Evolutionary conservation across 2,888 invertebrate genomes (phyloP), one percentile per base, ranked within the genome.

Genomic region (Apodemia duryi): DNA sequence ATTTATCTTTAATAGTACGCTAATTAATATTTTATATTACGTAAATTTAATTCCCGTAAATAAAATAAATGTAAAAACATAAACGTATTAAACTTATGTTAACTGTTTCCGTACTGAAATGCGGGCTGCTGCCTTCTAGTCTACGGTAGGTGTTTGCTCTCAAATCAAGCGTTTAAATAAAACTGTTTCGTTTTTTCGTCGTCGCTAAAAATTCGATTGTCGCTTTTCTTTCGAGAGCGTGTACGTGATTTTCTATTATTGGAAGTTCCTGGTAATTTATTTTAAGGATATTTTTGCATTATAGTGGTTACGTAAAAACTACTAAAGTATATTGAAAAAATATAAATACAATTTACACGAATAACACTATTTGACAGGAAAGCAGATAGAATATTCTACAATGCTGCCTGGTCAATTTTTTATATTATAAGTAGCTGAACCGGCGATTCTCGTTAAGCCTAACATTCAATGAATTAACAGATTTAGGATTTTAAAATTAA

Each of bases 151-250:
- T 86, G 82, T 88, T 88, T 87, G 88, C 86, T 85, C 87, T 84
- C 84, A 85, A 88, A 88, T 88, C 88, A 88, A 85, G 81, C 81
- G 85, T 84, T 88, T 87, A 87, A 87, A 87, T 83, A 86, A 82
- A 86, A 82, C 78, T 82, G 85, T 84, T 85, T 85, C 81, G 78
- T 84, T 85, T 87, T 84, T 83, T 84, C 78, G 75, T 74, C 72
- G 73, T 75, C 75, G 78, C 77, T 75, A 78, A 75, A 80, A 85
- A 85, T 86, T 83, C 82, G 81, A 86, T 85, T 84, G 80, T 77
- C 79, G 74, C 72, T 73, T 78, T 79, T 79, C 75, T 76, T 76
- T 78, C 78, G 82, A 83, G 82, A 77, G 82, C 82, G 75, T 78
- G 81, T 79, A 80, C 77, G 78, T 84, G 84, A 83, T 75, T 77